A percentile compares a stretch with the other conserved stretches of the same genome.
Evolutionary conservation across 2,888 invertebrate genomes (phyloP).

Genomic region (Heliconius cydno): DNA sequence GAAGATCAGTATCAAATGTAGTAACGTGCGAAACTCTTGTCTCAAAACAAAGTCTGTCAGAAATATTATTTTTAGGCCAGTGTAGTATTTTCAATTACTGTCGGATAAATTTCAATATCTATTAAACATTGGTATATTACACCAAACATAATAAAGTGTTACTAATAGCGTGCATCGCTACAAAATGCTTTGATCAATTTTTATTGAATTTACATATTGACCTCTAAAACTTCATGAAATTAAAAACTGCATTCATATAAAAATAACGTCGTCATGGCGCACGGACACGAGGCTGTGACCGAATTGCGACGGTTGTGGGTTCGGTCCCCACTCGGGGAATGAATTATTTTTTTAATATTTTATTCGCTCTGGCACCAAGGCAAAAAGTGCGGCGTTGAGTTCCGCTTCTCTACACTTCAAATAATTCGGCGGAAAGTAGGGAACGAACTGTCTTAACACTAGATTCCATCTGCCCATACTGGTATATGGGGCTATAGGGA

Average conservation of each 20-base stretch:
- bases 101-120: conserved; percentile 40
- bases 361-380: no score
- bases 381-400: no score
- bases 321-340: no score
- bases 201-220: neutral
- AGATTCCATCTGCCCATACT: no score
- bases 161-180: neutral
- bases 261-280: neutral
- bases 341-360: no score
- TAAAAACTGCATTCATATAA: neutral
- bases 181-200: neutral
- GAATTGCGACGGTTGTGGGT: no score
- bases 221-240: neutral
- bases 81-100: conserved; percentile 34
- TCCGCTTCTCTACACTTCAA: no score
- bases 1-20: conserved; percentile 39
- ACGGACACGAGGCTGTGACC: no score
- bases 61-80: conserved; percentile 41
- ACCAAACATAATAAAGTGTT: conserved; percentile 12
- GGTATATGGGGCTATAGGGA: no score
- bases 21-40: conserved; percentile 47
- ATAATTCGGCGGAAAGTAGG: no score
- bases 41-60: conserved; percentile 43
- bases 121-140: conserved; percentile 26
- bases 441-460: no score